Evolutionary conservation across 2,113 vertebrate species (phyloP).

Genomic region (Seriola quinqueradiata): DNA sequence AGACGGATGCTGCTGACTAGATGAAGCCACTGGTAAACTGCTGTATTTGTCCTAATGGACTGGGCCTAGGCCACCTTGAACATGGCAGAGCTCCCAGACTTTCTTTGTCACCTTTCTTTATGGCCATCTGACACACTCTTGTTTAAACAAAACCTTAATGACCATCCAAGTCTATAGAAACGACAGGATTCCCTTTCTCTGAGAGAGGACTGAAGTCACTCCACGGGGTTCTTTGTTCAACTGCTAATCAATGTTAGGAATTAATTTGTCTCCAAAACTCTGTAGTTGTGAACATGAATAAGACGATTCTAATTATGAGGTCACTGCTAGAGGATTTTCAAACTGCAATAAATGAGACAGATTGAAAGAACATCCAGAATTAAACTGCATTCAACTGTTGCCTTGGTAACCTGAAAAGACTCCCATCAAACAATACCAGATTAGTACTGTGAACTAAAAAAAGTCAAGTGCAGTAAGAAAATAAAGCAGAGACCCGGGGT

Average conservation of each 20-base stretch:
- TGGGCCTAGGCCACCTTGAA: conserved; percentile 51
- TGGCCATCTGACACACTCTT: conserved; percentile 33
- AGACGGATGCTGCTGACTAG: conserved; percentile 15
- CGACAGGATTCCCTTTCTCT: conserved; percentile 15
- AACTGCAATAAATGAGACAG: conserved; percentile 32
- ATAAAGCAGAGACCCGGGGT: background rate
- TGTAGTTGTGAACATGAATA: conserved; percentile 51
- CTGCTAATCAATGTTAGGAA: conserved; percentile 50
- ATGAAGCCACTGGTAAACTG: conserved; percentile 31
- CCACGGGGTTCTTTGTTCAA: conserved; percentile 34
- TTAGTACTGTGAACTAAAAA: conserved; percentile 24
- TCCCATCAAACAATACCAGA: conserved; percentile 58
- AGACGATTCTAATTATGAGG: conserved; percentile 52
- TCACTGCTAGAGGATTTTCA: conserved; percentile 56
- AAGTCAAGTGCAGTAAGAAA: conserved; percentile 2
- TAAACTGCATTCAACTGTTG: conserved; percentile 65
- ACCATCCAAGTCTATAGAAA: conserved; percentile 16
- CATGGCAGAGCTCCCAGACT: conserved; percentile 55
- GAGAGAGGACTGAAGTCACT: conserved; percentile 25
- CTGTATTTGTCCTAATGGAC: conserved; percentile 39
- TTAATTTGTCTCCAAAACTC: conserved; percentile 42
- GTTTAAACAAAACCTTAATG: conserved; percentile 46
- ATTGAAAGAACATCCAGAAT: conserved; percentile 49
- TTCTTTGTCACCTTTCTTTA: conserved; percentile 44
- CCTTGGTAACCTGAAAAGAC: conserved; percentile 69